Conservation (phyloP, 2,113 vertebrate genomes). For the Notothenia coriiceps region DNA sequence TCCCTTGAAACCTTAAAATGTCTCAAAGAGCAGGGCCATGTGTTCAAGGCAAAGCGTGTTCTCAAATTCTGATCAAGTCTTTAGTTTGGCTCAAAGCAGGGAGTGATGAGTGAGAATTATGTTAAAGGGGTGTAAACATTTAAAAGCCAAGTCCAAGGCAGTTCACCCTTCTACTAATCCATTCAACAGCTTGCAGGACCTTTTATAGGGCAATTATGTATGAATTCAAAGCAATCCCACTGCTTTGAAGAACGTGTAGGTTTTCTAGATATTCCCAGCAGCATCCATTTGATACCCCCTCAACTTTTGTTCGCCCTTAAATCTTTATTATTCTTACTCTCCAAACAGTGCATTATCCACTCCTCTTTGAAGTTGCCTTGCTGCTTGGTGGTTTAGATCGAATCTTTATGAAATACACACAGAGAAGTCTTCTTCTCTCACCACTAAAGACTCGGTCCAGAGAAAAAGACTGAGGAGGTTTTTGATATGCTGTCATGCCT, state of each 20-base stretch:
- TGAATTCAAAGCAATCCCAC: slow-evolving; percentile 17
- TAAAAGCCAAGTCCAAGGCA: neutral
- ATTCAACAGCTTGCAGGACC: neutral
- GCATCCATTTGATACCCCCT: slow-evolving; percentile 19
- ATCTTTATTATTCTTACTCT: slow-evolving; percentile 13
- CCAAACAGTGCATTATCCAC: slow-evolving; percentile 5
- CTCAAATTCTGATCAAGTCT: neutral
- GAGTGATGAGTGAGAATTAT: neutral
- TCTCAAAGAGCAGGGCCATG: neutral
- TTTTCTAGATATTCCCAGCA: slow-evolving; percentile 10
- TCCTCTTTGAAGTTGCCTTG: slow-evolving; percentile 40
- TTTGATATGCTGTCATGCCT: slow-evolving; percentile 16
- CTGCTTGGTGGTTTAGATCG: slow-evolving; percentile 51
- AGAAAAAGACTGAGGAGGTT: slow-evolving; percentile 18
- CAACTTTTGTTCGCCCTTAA: slow-evolving; percentile 6
- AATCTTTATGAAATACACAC: slow-evolving; percentile 27
- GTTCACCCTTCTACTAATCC: neutral
- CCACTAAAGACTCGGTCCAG: neutral
- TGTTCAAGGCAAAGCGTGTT: neutral
- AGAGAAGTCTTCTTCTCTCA: slow-evolving; percentile 10
- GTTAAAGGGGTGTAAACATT: neutral
- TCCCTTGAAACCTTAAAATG: slow-evolving; percentile 15
- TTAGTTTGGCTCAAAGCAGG: neutral
- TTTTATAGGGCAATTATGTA: slow-evolving; percentile 15
- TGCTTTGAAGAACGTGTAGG: slow-evolving; percentile 8